Evolutionary conservation across 1,140 invertebrate species (phyloP).

Genomic region (Drosophila ambigua): DNA sequence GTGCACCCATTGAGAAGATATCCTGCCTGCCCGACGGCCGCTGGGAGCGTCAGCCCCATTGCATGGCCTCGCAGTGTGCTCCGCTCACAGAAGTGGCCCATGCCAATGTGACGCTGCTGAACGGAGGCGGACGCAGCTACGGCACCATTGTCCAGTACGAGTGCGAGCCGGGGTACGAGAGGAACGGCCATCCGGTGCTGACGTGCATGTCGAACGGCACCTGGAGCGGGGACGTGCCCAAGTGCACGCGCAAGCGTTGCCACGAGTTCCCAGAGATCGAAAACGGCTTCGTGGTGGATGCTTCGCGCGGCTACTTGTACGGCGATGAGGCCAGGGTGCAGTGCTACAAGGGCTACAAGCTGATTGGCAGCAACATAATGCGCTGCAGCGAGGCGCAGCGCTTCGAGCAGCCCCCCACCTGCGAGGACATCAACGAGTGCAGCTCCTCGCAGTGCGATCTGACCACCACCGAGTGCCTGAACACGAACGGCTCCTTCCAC

Average conservation of each 20-base stretch:
- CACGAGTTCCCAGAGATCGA: slow-evolving; percentile 92
- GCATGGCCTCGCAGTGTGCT: slow-evolving; percentile 96
- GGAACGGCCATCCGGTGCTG: slow-evolving; percentile 94
- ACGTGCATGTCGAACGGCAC: slow-evolving; percentile 98
- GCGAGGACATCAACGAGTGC: slow-evolving; percentile 98
- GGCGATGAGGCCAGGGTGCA: slow-evolving; percentile 96
- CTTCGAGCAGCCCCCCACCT: slow-evolving; percentile 93
- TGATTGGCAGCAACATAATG: slow-evolving; percentile 93
- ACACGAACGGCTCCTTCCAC: slow-evolving; percentile 95
- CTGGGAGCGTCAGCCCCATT: slow-evolving; percentile 96
- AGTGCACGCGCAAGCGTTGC: slow-evolving; percentile 93
- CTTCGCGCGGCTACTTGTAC: slow-evolving; percentile 90
- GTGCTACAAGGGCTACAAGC: slow-evolving; percentile 94
- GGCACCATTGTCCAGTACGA: slow-evolving; percentile 97
- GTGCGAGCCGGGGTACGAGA: slow-evolving; percentile 96
- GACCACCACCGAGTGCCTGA: slow-evolving; percentile 95
- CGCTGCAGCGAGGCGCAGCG: slow-evolving; percentile 93
- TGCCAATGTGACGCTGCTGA: slow-evolving; percentile 94
- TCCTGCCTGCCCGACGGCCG: slow-evolving; percentile 93
- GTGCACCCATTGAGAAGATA: slow-evolving; percentile 94
- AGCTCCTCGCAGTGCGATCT: slow-evolving; percentile 94
- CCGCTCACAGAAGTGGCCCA: slow-evolving; percentile 94
- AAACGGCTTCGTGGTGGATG: slow-evolving; percentile 93
- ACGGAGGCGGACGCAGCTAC: slow-evolving; percentile 96
- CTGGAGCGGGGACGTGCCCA: slow-evolving; percentile 96